Percentiles rank a stretch among this genome's conserved stretches.
Conservation (phyloP, 53 echinoderm and acorn worm genomes). For the Temnopleurus reevesii region DNA sequence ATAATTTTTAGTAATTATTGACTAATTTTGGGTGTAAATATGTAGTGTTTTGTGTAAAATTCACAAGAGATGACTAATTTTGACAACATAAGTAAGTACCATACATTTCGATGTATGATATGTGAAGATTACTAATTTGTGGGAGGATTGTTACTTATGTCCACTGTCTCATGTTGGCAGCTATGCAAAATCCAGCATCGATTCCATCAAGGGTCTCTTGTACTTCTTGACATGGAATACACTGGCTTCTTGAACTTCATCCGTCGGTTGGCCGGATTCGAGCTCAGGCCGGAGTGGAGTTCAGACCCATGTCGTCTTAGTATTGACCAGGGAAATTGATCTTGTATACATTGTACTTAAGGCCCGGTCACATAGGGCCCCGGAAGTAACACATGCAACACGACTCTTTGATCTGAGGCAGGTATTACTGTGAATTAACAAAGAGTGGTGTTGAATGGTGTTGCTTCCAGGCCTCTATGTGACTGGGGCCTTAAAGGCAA, state of each 20-base stretch:
- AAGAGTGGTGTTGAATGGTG: constrained; percentile 20
- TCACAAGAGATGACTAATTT: too few relatives aligned
- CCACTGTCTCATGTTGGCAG: not conserved
- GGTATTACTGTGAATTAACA: not conserved
- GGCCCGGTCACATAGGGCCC: not conserved
- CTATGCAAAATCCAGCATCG: not conserved
- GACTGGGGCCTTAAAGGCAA: too few relatives aligned
- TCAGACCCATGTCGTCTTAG: constrained; percentile 6
- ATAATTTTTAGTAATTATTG: too few relatives aligned
- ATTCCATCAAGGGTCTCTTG: not conserved
- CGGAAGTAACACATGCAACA: not conserved
- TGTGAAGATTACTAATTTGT: too few relatives aligned
- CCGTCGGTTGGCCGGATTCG: not conserved
- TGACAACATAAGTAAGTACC: too few relatives aligned
- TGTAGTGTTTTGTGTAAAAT: too few relatives aligned
- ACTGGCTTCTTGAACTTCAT: not conserved
- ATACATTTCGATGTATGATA: too few relatives aligned
- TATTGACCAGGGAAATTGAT: constrained; percentile 25
- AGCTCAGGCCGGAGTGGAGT: not conserved
- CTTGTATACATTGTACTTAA: not conserved
- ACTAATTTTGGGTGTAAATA: too few relatives aligned
- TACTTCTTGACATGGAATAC: not conserved
- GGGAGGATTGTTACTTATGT: not conserved
- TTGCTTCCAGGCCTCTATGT: not conserved
- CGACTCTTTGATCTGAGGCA: not conserved